Percentiles rank a stretch among this genome's conserved stretches.
Conservation (phyloP, 1,140 invertebrate genomes). For the Cherax destructor region DNA sequence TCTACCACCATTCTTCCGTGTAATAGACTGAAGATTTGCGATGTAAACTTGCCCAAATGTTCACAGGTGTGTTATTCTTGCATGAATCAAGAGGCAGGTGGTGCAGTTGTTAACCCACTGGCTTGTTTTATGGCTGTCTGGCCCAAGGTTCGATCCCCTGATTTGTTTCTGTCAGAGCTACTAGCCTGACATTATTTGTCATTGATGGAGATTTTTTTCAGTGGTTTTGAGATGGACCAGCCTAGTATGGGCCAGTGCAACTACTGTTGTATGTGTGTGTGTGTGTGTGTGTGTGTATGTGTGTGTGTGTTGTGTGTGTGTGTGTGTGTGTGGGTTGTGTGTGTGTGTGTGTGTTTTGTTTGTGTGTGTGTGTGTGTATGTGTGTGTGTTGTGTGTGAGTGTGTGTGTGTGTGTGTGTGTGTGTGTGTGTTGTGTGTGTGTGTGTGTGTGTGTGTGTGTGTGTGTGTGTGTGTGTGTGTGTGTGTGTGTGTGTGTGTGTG, state of each 20-base stretch:
- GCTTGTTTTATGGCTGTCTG: no score
- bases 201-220: no score
- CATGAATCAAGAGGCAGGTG: no score
- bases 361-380: background rate
- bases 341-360: slow-evolving; percentile 11
- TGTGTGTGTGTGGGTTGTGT: slow-evolving; percentile 14
- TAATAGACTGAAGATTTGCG: no score
- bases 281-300: background rate
- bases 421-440: slow-evolving; percentile 4
- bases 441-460: background rate
- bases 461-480: background rate
- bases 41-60: no score
- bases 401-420: background rate
- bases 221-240: no score
- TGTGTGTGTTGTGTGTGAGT: background rate
- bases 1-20: background rate
- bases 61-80: no score
- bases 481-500: background rate
- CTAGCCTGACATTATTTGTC: no score
- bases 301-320: background rate
- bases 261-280: background rate
- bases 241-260: no score
- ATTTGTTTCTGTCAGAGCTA: no score
- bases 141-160: no score
- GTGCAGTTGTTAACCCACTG: no score